phyloP scores from a whole-genome alignment of 2,888 invertebrate genomes.

The Drosophila stalkeri region DNA sequence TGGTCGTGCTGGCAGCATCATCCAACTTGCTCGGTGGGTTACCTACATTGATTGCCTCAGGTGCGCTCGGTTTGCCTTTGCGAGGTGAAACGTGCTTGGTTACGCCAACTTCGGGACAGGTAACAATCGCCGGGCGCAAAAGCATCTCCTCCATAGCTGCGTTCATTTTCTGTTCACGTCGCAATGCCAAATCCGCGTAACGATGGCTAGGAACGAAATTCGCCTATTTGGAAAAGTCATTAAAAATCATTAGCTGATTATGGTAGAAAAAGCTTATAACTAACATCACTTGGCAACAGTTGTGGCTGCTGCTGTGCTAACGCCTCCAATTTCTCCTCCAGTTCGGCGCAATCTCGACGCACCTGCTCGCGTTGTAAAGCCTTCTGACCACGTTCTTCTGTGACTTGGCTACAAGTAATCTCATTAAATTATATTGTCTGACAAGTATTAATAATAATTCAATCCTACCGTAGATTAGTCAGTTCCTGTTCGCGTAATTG shows the following conservation, averaged over 20 bases:
- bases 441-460: not conserved
- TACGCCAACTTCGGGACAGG: slow-evolving; percentile 76
- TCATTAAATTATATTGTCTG: not conserved
- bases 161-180: slow-evolving; percentile 86
- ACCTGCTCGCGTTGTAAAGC: slow-evolving; percentile 86
- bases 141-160: slow-evolving; percentile 86
- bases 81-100: not conserved
- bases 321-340: slow-evolving; percentile 86
- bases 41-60: slow-evolving; percentile 68
- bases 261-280: slow-evolving; percentile 1
- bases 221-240: slow-evolving; percentile 63
- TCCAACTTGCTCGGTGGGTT: slow-evolving; percentile 31
- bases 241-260: not conserved
- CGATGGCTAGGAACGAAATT: slow-evolving; percentile 85
- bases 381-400: slow-evolving; percentile 84
- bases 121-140: slow-evolving; percentile 82
- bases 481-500: slow-evolving; percentile 69
- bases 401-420: slow-evolving; percentile 69
- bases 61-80: slow-evolving; percentile 3
- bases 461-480: slow-evolving; percentile 65
- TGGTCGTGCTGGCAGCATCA: slow-evolving; percentile 67
- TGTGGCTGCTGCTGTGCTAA: slow-evolving; percentile 83
- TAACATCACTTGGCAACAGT: slow-evolving; percentile 75
- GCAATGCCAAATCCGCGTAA: slow-evolving; percentile 84
- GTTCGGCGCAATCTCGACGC: slow-evolving; percentile 86